Evolutionary conservation across 64 coral and sea anemone species (phyloP), one percentile per base, ranked within the genome.

Genomic region (Stylophora pistillata): DNA sequence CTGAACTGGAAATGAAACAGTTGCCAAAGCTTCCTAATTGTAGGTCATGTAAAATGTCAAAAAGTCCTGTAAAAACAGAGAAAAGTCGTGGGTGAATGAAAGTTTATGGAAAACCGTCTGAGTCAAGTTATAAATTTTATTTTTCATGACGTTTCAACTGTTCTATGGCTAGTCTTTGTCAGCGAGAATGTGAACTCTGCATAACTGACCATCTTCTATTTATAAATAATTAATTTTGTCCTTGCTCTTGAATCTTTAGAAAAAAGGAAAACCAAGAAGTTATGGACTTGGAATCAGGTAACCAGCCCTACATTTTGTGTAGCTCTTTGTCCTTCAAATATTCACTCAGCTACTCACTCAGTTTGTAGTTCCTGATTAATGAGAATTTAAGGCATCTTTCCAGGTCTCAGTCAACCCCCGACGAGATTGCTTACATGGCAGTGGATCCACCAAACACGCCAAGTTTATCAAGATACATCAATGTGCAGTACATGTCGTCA

Each of bases 381-480:
- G 17, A 87, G 41, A 18, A 58, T n/a, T 91, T 23, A 17, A 78
- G 68, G 56, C 66, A 52, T 82, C 28, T 37, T 59, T 91, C 74
- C 62, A 99, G 88, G 73, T 99, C 97, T 4, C 91, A 99, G 66
- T 95, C 90, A 29, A 95, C 94, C 53, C 97, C 97, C 21, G 93
- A 97, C 72, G 95, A 97, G 78, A 97, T 97, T 37, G 90, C 93
- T 23, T 87, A 92, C 63, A 95, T 95, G 84, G 91, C 93, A 53
- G 89, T 90, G 53, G 97, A 99, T n/a, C 91, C 97, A 18, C 97
- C 93, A 21, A 99, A 89, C 74, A 95, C 88, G 1, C 97, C 97
- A 13, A 99, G 89, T 70, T 82, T 99, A 53, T 95, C 97, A 64
- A 81, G 93, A 29, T 99, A 95, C 47, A 87, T 90, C 29, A 88